phyloP scores from a whole-genome alignment of 2,113 vertebrate genomes.

The Percina caprodes region DNA sequence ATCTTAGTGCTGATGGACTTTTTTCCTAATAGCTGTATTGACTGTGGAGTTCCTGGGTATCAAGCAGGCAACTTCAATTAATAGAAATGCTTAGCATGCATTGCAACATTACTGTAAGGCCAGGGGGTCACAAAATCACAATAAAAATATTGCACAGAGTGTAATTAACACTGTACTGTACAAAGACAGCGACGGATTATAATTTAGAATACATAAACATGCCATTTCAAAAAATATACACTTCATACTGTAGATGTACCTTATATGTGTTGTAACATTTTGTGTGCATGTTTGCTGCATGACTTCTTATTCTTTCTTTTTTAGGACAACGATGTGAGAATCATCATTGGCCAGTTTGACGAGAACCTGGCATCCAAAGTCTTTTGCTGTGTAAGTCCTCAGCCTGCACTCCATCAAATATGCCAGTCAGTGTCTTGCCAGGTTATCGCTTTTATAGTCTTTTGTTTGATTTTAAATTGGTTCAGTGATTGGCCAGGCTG shows the following conservation, averaged over 20 bases:
- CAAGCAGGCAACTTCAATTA: background rate
- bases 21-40: background rate
- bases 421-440: background rate
- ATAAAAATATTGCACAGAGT: background rate
- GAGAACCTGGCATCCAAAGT: slow-evolving; percentile 97
- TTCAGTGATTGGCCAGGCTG: background rate
- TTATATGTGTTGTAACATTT: background rate
- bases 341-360: slow-evolving; percentile 99
- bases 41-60: background rate
- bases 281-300: background rate
- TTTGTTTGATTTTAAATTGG: background rate
- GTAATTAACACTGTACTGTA: background rate
- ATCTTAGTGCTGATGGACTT: background rate
- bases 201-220: background rate
- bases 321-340: slow-evolving; percentile 97
- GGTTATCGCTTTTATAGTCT: background rate
- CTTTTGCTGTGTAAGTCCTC: slow-evolving; percentile 97
- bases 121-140: background rate
- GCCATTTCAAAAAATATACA: background rate
- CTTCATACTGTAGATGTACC: background rate
- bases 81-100: background rate
- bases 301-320: slow-evolving; percentile 6
- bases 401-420: background rate
- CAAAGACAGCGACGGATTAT: background rate
- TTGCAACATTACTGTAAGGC: slow-evolving; percentile 1